phyloP scores from a whole-genome alignment of 2,113 vertebrate species.

The Chionodraco myersi region DNA sequence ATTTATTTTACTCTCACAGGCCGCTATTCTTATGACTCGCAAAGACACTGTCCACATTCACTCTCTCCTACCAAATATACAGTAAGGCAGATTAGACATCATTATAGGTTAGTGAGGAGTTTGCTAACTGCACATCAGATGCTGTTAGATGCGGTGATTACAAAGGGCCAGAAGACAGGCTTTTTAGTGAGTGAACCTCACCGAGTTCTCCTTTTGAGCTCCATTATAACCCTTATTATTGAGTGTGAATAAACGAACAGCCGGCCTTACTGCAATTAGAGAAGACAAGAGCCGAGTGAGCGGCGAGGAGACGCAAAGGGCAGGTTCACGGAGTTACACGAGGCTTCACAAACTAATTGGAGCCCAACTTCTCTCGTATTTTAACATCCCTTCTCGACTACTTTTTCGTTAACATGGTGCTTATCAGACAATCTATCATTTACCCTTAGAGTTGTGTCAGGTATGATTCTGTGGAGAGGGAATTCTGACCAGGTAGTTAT shows the following conservation, averaged over 20 bases:
- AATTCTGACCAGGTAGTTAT: background rate
- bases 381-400: background rate
- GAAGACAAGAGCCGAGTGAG: conserved; percentile 42
- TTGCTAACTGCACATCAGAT: conserved; percentile 3
- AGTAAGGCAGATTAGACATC: background rate
- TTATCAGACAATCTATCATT: conserved; percentile 20
- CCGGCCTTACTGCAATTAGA: conserved; percentile 60
- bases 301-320: conserved; percentile 47
- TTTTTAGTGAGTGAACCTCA: conserved; percentile 33
- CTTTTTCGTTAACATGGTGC: conserved; percentile 8
- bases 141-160: conserved; percentile 3
- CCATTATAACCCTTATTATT: conserved; percentile 63
- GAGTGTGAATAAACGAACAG: conserved; percentile 56
- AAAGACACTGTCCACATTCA: too few relatives aligned
- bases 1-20: conserved; percentile 5
- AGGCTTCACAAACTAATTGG: conserved; percentile 62
- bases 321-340: conserved; percentile 41
- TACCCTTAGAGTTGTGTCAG: background rate
- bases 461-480: background rate
- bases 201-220: conserved; percentile 43
- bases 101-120: background rate
- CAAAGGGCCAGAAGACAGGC: conserved; percentile 18
- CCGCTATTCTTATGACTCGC: too few relatives aligned
- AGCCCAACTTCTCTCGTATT: conserved; percentile 5
- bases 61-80: background rate